A percentile compares a stretch with the other conserved stretches of the same genome.
These are phyloP conservation scores for Melanogrammus aeglefinus DNA, from an alignment of 2,797 vertebrate genomes.

Conservation along the genomic window DNA sequence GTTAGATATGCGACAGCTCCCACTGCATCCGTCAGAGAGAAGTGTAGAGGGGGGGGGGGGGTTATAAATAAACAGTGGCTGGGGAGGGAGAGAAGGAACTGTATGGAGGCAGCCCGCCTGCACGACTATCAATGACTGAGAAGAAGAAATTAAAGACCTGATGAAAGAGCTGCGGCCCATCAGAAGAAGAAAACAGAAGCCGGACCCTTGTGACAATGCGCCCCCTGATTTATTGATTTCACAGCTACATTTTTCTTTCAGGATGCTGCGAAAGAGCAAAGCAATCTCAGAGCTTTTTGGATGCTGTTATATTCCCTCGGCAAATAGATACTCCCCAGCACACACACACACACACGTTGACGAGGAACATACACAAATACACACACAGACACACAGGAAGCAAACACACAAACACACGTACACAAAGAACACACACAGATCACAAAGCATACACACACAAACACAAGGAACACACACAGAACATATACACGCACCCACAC, in stretches of 20 bases:
- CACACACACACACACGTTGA: not conserved
- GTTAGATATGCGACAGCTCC: too few species aligned
- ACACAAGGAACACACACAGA: too few species aligned
- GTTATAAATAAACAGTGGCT: not conserved
- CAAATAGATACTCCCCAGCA: slow-evolving; percentile 40
- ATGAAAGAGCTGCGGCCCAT: slow-evolving; percentile 72
- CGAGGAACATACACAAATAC: too few species aligned
- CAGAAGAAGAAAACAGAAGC: slow-evolving; percentile 45
- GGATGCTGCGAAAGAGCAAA: slow-evolving; percentile 56
- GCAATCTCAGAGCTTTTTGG: slow-evolving; percentile 68
- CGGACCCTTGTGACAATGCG: slow-evolving; percentile 58
- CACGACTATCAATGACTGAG: slow-evolving; percentile 5
- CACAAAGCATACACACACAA: too few species aligned
- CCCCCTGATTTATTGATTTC: slow-evolving; percentile 76
- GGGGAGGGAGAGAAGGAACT: slow-evolving; percentile 17
- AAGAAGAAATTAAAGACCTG: slow-evolving; percentile 59
- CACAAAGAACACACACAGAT: too few species aligned
- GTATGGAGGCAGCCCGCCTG: not conserved
- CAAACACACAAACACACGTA: too few species aligned
- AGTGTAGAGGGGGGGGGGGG: too few species aligned
- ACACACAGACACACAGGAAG: too few species aligned
- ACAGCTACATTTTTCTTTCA: slow-evolving; percentile 48
- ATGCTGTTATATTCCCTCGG: slow-evolving; percentile 55
- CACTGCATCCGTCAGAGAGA: too few species aligned
- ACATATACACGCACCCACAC: too few species aligned